Evolutionary conservation across 2,888 invertebrate genomes (phyloP), one percentile per base, ranked within the genome.

Genomic region (Zonitis immaculata): DNA sequence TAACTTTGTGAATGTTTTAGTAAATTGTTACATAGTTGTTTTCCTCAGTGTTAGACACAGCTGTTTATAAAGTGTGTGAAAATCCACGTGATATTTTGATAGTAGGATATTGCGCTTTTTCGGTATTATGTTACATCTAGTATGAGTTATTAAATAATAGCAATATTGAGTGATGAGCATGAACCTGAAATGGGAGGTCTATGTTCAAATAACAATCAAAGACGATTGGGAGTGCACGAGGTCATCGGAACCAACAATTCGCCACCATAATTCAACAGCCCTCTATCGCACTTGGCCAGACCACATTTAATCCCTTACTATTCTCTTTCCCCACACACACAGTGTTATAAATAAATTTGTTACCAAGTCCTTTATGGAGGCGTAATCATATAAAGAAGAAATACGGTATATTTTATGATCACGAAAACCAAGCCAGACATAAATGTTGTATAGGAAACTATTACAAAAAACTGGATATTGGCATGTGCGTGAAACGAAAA

Each of bases 311-410:
- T 69, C 71, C 64, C 63, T 65, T 62, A 62, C 60, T 61, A 61
- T 61, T 61, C 62, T 57, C 56, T 58, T 52, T 63, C 57, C 58
- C 58, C 63, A 50, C 57, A 60, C 65, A 57, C 54, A n/a, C n/a
- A n/a, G n/a, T 60, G 57, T 67, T 69, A 67, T 69, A 70, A 70
- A 70, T 70, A 70, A 70, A 69, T 69, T 68, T 68, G 68, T 67
- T 66, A 68, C 68, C 64, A 61, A 68, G 61, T 68, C 66, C 63
- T 70, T 69, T 69, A 70, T 69, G 64, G 69, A 61, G 61, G 61
- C 65, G 68, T 70, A 69, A 70, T 71, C 69, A 68, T 68, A 70
- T 70, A 70, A 68, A 69, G 66, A 69, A 69, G 67, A 70, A 70
- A 70, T 70, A 70, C 68, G 69, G 63, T 66, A 67, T 68, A 69